Percentiles rank a stretch among this genome's conserved stretches.
These are phyloP conservation scores for Lepisosteus osseus DNA, from an alignment of 2,113 vertebrate species.

Conservation along the genomic window DNA sequence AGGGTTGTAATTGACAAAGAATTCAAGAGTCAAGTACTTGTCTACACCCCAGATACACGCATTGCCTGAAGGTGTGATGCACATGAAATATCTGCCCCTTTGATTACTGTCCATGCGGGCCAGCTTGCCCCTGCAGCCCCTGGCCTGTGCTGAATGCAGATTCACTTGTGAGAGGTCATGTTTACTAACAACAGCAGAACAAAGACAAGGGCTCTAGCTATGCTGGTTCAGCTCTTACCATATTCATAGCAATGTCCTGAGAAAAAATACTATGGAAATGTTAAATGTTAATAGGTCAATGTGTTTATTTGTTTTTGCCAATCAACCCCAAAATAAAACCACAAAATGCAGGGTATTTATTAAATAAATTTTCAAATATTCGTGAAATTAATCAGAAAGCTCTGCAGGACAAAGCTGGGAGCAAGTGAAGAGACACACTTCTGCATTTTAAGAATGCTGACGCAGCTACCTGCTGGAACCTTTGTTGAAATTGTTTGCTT, in stretches of 20 bases:
- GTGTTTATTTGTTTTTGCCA: too few species aligned
- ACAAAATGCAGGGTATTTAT: too few species aligned
- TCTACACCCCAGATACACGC: slow-evolving; percentile 39
- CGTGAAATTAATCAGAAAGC: too few species aligned
- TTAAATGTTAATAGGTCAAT: too few species aligned
- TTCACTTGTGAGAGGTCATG: slow-evolving; percentile 42
- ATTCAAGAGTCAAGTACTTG: slow-evolving; percentile 38
- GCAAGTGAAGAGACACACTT: too few species aligned
- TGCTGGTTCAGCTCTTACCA: slow-evolving; percentile 13
- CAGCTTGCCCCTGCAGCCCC: slow-evolving; percentile 52
- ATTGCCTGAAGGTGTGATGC: slow-evolving; percentile 48
- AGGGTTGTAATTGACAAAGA: slow-evolving; percentile 51
- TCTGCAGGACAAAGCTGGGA: too few species aligned
- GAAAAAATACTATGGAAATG: too few species aligned
- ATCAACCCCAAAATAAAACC: too few species aligned
- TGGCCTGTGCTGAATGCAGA: slow-evolving; percentile 37
- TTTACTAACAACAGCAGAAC: slow-evolving; percentile 49
- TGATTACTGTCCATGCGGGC: slow-evolving; percentile 47
- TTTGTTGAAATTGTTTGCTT: neutral
- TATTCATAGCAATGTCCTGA: too few species aligned
- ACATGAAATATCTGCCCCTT: slow-evolving; percentile 54
- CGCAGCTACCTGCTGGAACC: too few species aligned
- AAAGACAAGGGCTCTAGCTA: slow-evolving; percentile 47
- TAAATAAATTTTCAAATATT: too few species aligned
- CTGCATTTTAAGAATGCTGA: too few species aligned